Evolutionary conservation across 1,140 invertebrate genomes (phyloP), one percentile per base, ranked within the genome.

Genomic region (Calliopsis andreniformis): DNA sequence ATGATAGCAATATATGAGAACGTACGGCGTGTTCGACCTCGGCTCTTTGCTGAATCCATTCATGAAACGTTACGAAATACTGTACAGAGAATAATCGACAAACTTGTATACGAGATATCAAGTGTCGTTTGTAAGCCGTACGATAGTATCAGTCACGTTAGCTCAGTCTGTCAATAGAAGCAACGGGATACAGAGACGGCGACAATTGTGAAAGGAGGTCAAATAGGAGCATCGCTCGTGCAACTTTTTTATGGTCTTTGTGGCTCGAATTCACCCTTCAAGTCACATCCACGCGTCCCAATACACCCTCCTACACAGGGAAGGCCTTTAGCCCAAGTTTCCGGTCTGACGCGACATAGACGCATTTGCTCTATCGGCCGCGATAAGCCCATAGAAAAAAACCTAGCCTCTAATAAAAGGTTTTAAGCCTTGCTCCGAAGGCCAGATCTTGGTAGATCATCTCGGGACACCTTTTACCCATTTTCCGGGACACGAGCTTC

Each of bases 401-500:
- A 23, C 45, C 23, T 2, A 10, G 2, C 43, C 32, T 42, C 35
- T 51, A 30, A 53, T 23, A 64, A 42, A 72, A 51, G 32, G 18
- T 72, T 58, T 58, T 23, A 45, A 10, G 16, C 53, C 59, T 32
- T 1, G 39, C 20, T 39, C 25, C 39, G 68, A 49, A 61, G 53
- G 42, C 30, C 43, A 28, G 45, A 39, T 68, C 64, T 55, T 28
- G 7, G 30, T n/a, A 20, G 43, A 7, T 45, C 32, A 70, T 61
- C 20, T 20, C 8, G 68, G 20, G 20, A 14, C 61, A 35, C 39
- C 30, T 70, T 70, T 70, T 35, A 70, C 43, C 42, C 42, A 70
- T 70, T 70, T 70, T 61, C 68, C 68, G n/a, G 55, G 30, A 35
- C 55, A 61, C 55, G 56, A 10, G 56, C n/a, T 16, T 25, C 42